A percentile compares a stretch with the other conserved stretches of the same genome.
These are phyloP conservation scores for Lophotis ruficrista DNA, from an alignment of 2,113 vertebrate species.

Conservation along the genomic window DNA sequence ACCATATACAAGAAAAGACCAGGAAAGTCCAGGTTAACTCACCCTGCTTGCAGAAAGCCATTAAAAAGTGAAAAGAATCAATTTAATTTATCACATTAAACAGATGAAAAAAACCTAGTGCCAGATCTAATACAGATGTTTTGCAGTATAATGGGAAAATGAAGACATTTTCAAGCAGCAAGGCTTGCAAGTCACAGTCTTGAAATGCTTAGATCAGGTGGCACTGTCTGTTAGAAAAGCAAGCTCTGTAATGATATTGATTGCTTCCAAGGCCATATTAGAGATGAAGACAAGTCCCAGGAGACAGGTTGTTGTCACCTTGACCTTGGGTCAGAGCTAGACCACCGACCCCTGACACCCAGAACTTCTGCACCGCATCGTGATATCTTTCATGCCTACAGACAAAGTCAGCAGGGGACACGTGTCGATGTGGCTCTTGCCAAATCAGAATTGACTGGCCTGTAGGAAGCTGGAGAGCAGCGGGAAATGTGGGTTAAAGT, in stretches of 20 bases:
- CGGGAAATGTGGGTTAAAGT: conserved; percentile 90
- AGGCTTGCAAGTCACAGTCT: conserved; percentile 1
- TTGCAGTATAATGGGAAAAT: conserved; percentile 49
- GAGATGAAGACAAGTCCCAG: conserved; percentile 82
- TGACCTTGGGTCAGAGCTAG: conserved; percentile 89
- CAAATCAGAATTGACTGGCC: conserved; percentile 90
- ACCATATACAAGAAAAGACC: background rate
- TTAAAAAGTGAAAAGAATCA: conserved; percentile 29
- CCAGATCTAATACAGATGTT: conserved; percentile 22
- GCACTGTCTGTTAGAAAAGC: conserved; percentile 65
- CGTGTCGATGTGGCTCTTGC: conserved; percentile 75
- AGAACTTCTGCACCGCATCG: conserved; percentile 59
- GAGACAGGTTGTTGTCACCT: conserved; percentile 85
- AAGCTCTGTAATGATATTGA: conserved; percentile 88
- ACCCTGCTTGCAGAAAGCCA: background rate
- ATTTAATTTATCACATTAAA: conserved; percentile 39
- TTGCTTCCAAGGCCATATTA: conserved; percentile 84
- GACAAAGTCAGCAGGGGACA: conserved; percentile 76
- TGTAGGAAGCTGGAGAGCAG: conserved; percentile 78
- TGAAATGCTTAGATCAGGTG: conserved; percentile 76
- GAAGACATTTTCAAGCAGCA: conserved; percentile 67
- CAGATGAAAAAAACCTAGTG: background rate
- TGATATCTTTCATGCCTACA: conserved; percentile 73
- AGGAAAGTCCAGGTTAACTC: background rate
- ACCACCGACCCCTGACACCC: conserved; percentile 78